These are phyloP conservation scores for Drosophila austrosaltans DNA, from an alignment of 2,888 invertebrate genomes.

Conservation along the genomic window DNA sequence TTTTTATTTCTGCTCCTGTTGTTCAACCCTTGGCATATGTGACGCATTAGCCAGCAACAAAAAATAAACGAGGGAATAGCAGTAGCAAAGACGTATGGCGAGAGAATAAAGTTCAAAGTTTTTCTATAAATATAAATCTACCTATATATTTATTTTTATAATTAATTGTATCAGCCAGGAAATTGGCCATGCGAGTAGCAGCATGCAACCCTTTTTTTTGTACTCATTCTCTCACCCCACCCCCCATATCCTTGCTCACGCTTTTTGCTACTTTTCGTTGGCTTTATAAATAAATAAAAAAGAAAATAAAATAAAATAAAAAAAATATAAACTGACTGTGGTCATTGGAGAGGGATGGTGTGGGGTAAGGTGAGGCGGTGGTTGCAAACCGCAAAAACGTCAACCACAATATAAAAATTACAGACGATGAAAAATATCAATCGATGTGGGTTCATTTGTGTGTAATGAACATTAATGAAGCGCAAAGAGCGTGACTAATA, in stretches of 20 bases:
- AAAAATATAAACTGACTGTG: not conserved
- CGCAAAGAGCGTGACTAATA: constrained; percentile 79
- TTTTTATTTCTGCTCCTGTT: constrained; percentile 1
- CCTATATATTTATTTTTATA: constrained; percentile 66
- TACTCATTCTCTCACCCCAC: not conserved
- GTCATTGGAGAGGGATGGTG: not conserved
- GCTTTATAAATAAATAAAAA: constrained; percentile 43
- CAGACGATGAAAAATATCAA: constrained; percentile 70
- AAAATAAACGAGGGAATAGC: too few relatives aligned
- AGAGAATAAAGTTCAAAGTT: constrained; percentile 65
- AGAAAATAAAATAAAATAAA: constrained; percentile 20
- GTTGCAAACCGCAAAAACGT: constrained; percentile 67
- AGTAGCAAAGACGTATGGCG: not conserved
- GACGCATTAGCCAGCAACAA: constrained; percentile 41
- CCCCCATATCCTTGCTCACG: not conserved
- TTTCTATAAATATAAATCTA: constrained; percentile 31
- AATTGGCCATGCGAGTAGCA: constrained; percentile 40
- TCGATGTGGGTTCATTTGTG: constrained; percentile 78
- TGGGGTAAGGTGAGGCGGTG: not conserved
- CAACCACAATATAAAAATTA: constrained; percentile 67
- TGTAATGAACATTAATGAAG: constrained; percentile 80
- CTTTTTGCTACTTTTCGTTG: constrained; percentile 15
- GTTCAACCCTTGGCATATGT: constrained; percentile 61
- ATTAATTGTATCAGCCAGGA: constrained; percentile 65
- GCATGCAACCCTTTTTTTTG: constrained; percentile 56